A percentile compares a stretch with the other conserved stretches of the same genome.
These are phyloP conservation scores for Macrotrachela quadricornifera DNA, from an alignment of 1,140 invertebrate genomes.

Conservation along the genomic window DNA sequence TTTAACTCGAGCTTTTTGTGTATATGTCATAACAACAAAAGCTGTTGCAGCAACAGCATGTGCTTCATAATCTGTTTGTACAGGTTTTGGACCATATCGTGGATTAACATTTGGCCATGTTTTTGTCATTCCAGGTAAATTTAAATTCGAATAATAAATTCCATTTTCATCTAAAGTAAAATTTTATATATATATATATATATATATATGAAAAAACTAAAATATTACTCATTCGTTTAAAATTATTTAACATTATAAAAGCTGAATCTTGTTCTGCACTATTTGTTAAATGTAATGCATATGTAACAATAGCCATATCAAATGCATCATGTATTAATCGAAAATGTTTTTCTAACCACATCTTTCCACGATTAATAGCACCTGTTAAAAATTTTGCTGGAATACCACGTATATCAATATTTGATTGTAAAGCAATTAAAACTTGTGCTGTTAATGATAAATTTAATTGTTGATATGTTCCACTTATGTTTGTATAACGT, in stretches of 20 bases:
- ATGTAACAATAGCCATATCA: constrained; percentile 62
- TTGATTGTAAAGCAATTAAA: not conserved
- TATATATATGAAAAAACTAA: constrained; percentile 16
- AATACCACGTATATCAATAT: no score
- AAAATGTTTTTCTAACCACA: no score
- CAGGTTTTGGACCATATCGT: constrained; percentile 19
- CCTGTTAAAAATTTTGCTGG: no score
- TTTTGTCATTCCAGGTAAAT: constrained; percentile 38
- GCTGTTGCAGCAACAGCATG: constrained; percentile 76
- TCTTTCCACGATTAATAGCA: no score
- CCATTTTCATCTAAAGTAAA: constrained; percentile 14
- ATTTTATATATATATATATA: no score
- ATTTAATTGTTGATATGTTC: constrained; percentile 1
- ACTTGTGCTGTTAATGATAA: constrained; percentile 8
- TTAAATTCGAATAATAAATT: constrained; percentile 5
- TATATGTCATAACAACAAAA: constrained; percentile 65
- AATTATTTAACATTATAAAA: constrained; percentile 45
- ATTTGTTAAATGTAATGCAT: constrained; percentile 56
- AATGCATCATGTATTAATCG: constrained; percentile 25
- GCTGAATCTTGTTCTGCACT: constrained; percentile 55
- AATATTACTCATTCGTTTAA: constrained; percentile 34
- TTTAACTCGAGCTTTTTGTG: constrained; percentile 25
- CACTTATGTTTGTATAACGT: not conserved
- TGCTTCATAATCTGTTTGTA: constrained; percentile 53
- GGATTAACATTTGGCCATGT: constrained; percentile 55